Conservation (phyloP, 2,797 vertebrate genomes). For the Xenops minutus region DNA sequence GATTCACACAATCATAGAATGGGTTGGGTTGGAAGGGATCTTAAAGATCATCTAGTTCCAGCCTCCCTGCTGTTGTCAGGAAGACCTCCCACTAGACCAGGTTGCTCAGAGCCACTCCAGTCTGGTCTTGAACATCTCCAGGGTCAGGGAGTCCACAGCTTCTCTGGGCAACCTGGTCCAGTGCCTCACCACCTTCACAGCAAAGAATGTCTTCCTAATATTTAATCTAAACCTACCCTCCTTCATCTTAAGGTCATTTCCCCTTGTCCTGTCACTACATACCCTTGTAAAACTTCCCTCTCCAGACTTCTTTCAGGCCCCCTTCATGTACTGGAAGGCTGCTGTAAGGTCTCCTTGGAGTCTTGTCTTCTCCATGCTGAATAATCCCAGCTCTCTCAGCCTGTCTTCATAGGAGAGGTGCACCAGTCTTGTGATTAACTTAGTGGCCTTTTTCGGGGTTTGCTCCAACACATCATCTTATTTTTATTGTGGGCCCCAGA, state of each 20-base stretch:
- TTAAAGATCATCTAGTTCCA: background rate
- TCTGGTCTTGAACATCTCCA: background rate
- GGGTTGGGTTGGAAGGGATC: background rate
- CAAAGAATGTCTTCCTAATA: background rate
- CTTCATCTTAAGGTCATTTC: background rate
- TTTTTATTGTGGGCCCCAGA: background rate
- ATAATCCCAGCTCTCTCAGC: background rate
- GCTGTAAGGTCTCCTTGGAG: background rate
- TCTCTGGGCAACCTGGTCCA: background rate
- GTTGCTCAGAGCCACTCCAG: background rate
- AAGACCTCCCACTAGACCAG: background rate
- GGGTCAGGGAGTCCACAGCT: background rate
- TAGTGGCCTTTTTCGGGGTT: background rate
- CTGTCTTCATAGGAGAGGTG: background rate
- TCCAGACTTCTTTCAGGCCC: background rate
- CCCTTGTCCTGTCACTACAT: background rate
- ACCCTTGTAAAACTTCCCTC: background rate
- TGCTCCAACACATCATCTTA: background rate
- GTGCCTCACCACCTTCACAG: background rate
- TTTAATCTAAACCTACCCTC: background rate
- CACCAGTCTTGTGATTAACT: background rate
- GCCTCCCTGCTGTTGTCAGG: background rate
- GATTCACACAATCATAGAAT: background rate
- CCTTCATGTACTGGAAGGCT: background rate
- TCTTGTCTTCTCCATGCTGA: background rate